Evolutionary conservation across 2,113 vertebrate genomes (phyloP), one percentile per base, ranked within the genome.

Genomic region (Addax nasomaculatus): DNA sequence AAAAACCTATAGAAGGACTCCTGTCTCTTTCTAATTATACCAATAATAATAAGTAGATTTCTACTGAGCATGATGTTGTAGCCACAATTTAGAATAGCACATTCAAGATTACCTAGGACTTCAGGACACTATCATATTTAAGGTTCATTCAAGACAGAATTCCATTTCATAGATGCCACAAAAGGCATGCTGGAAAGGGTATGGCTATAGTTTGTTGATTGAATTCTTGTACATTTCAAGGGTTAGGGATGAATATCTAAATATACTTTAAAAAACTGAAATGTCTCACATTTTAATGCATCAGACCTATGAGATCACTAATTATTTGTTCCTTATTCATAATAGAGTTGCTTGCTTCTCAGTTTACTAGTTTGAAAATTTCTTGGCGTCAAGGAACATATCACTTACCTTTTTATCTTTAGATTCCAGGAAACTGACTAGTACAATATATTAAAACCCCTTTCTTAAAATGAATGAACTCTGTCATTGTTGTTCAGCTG

Each of bases 11-110:
- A 3, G 10, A 64, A 88, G 36, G 17, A 90, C 7, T 67, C 14
- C 13, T 93, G 16, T 84, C n/a, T 27, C 33, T 96, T 97, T 95
- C 49, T 92, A 89, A 93, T 76, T 87, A 88, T 85, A 67, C 76
- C 27, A 76, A 23, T 85, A 90, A 88, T 87, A 96, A 67, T 27
- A 19, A 84, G 57, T 89, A 21, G 86, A 73, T 11, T 86, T 76
- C 93, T 53, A 67, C 5, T 85, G 16, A 58, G 81, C 17, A 36
- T 53, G 79, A n/a, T n/a, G 1, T n/a, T 60, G 27, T 23, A 89
- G 15, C n/a, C 33, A 43, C 62, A 73, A 76, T 58, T 91, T 93
- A 21, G 8, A 9, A 87, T 16, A 88, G 19, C 16, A 70, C 90
- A 95, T 92, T 96, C 25, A 89, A 25, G 19, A 49, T 58, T 13